Conservation (phyloP, 2,113 vertebrate species). For the Stegastes partitus region DNA sequence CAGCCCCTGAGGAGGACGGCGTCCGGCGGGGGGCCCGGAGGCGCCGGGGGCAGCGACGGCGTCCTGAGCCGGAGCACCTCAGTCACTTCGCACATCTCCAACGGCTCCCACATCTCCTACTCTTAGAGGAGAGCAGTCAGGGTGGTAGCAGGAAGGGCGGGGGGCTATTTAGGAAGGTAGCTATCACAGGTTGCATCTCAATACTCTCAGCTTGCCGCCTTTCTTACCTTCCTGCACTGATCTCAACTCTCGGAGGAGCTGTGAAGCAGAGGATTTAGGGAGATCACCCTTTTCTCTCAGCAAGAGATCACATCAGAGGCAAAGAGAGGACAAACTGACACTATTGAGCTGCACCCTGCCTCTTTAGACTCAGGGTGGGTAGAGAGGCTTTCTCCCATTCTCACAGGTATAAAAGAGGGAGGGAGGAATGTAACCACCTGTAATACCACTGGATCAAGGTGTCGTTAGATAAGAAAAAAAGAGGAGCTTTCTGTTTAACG, state of each 20-base stretch:
- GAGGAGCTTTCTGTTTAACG: constrained; percentile 48
- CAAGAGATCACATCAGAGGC: constrained; percentile 25
- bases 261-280: constrained; percentile 21
- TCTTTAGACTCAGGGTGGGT: constrained; percentile 77
- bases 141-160: neutral
- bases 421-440: constrained; percentile 75
- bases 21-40: constrained; percentile 89
- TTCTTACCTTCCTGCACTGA: constrained; percentile 21
- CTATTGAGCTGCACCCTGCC: constrained; percentile 68
- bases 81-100: constrained; percentile 94
- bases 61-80: constrained; percentile 92
- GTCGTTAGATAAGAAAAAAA: constrained; percentile 46
- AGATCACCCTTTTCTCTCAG: constrained; percentile 20
- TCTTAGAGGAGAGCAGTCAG: constrained; percentile 81
- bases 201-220: constrained; percentile 63
- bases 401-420: constrained; percentile 52
- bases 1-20: constrained; percentile 92
- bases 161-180: constrained; percentile 60
- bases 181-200: constrained; percentile 69
- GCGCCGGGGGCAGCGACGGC: constrained; percentile 84
- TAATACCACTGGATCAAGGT: constrained; percentile 44
- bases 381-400: constrained; percentile 67
- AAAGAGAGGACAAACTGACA: constrained; percentile 56
- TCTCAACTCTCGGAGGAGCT: constrained; percentile 18
- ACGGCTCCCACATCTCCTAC: constrained; percentile 93